Evolutionary conservation across 2,888 invertebrate genomes (phyloP), one percentile per base, ranked within the genome.

Genomic region (Odontothrips loti): DNA sequence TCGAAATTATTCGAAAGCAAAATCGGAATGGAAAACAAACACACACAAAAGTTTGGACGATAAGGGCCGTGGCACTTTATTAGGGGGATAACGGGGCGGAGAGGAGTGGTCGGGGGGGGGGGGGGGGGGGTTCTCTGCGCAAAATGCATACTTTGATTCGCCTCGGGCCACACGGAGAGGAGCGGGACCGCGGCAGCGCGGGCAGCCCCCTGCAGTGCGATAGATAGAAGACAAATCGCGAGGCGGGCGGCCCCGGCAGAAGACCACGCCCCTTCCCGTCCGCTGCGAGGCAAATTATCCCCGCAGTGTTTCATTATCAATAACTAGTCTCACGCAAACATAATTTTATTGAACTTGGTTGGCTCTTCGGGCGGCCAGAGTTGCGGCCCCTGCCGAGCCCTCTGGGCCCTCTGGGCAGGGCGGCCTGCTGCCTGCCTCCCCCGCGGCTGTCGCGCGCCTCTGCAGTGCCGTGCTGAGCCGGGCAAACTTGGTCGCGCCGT

Each of bases 301-400:
- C 34, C 68, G 27, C 68, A 75, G 68, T 75, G 68, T 75, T 75
- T 75, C 68, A 75, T 75, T 75, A 75, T 75, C 68, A 75, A 75
- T 75, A 75, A 75, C 68, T 75, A 75, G 68, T 75, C 68, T 75
- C 68, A 75, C 68, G 68, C 68, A 75, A 75, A 75, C 68, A 27
- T 75, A 75, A 75, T 75, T 75, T 75, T 75, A 75, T 75, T 75
- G 68, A 75, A 75, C 68, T 75, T 75, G 68, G 68, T 75, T 75
- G 68, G 68, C 68, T 75, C 68, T 68, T 17, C 15, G 17, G 58
- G 6, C n/a, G 63, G 23, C 68, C 6, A 2, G 34, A 43, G 3
- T 43, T 6, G 34, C n/a, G n/a, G n/a, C n/a, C n/a, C 34, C 34
- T 43, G 34, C 34, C 3, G 34, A 2, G 34, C 3, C 34, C 3